Evolutionary conservation across 2,888 invertebrate genomes (phyloP), one percentile per base, ranked within the genome.

Genomic region (Fragum fragum): DNA sequence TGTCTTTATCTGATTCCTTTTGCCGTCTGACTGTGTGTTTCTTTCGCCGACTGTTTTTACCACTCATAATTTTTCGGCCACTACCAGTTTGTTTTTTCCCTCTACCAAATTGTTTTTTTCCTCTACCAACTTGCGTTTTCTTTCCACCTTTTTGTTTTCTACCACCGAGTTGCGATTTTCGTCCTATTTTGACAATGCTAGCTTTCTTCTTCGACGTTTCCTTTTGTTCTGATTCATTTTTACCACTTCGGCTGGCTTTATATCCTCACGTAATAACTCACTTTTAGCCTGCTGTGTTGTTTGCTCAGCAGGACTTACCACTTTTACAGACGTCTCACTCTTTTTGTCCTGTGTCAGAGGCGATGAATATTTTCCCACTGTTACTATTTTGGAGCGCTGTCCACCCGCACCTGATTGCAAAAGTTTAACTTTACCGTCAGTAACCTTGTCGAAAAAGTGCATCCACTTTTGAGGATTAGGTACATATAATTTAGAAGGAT

Each of bases 391-490:
- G 5, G 66, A 66, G 18, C 14, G 36, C n/a, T 73, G 32, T 70
- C 79, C 79, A 11, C 76, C 76, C 29, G 52, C 76, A 3, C 76
- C 79, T 28, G 69, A 42, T 63, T 83, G 82, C 39, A 70, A 55
- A 11, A 81, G n/a, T 21, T 57, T 68, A 9, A 71, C 52, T 53
- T 57, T 75, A n/a, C 82, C 82, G 14, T 36, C 69, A 53, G 61
- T 53, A 6, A 79, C 69, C 5, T 72, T 55, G 18, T 76, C 69
- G 32, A 82, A 82, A 47, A 73, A 83, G 16, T 75, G 61, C 52
- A 87, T 75, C 83, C 85, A 85, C 28, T 79, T 77, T 55, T 83
- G 72, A 21, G 82, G 71, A 71, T 86, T 82, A 14, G 87, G 85
- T 14, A 87, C 73, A 57, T 87, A 87, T 26, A 86, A 14, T 23